Base-by-base conservation (phyloP, 2,888 invertebrate genomes). In the Drosophila melanosoma region DNA sequence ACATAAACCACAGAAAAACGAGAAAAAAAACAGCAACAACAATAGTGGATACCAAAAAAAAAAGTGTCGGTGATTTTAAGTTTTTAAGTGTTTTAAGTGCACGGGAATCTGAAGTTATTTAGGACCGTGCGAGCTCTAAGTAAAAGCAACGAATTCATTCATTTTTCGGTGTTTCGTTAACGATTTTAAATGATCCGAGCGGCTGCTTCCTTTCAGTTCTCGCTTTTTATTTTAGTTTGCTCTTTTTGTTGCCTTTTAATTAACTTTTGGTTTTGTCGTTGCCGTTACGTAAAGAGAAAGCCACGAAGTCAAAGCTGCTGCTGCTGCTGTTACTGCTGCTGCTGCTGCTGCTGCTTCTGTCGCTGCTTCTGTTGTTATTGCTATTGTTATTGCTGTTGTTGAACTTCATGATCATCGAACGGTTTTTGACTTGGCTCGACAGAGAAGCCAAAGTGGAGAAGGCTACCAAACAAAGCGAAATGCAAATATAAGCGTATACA, bases 321-420 rank as follows among this genome's bases (percentile, higher is more conserved):
- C 26, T 65, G 56, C n/a, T 58, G 54, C 12, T 38, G 40, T 11
- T 11, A 12, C 12, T n/a, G n/a, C n/a, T 12, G 12, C 10, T 36
- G 64, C 26, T 36, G 63, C 42, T 49, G 64, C 17, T 65, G 56
- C 12, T 58, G 45, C 12, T 35, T 12, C 12, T 20, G 42, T 7
- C 29, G 29, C 29, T 29, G 29, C 6, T 6, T 29, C 29, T 45
- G 12, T 20, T 45, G 53, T 45, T 65, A 66, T 38, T 53, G 62
- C 32, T 42, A 56, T 23, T 57, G 64, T 40, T 56, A 57, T 56
- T 65, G 69, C 54, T 73, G 60, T 58, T 75, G 79, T 63, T 83
- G 74, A 86, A 86, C 86, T 83, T 87, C 86, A 88, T 88, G 80
- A 87, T 87, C 81, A 88, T 86, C 80, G 88, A 87, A 87, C 82